phyloP scores from a whole-genome alignment of 2,797 vertebrate species.

The Acipenser ruthenus region DNA sequence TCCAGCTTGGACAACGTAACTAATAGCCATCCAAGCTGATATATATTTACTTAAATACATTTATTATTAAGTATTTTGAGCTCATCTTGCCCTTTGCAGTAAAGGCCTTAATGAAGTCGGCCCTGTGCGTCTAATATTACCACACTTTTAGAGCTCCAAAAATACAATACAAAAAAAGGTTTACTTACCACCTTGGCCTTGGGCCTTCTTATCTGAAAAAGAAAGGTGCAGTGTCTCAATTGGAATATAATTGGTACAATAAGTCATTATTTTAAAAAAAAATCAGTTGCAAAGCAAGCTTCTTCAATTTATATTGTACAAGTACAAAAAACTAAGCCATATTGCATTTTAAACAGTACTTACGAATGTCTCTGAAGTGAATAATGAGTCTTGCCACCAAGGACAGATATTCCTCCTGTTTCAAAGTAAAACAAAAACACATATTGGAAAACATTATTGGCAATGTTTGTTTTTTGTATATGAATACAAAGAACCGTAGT shows the following conservation, averaged over 20 bases:
- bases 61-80: no score
- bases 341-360: conserved; percentile 45
- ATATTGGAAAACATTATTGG: no score
- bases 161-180: not conserved
- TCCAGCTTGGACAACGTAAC: not conserved
- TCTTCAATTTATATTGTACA: no score
- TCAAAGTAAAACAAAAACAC: conserved; percentile 10
- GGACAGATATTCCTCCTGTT: conserved; percentile 91
- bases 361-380: conserved; percentile 94
- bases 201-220: conserved; percentile 59
- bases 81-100: no score
- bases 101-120: no score
- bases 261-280: not conserved
- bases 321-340: no score
- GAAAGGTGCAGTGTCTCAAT: conserved; percentile 4
- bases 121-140: no score
- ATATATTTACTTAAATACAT: no score
- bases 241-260: not conserved
- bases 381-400: conserved; percentile 93
- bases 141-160: no score
- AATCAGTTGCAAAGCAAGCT: no score
- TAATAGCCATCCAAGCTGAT: not conserved
- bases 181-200: conserved; percentile 52
- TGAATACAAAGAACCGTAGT: no score
- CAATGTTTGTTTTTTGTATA: no score